Evolutionary conservation across 2,888 invertebrate genomes (phyloP).

Genomic region (Ichneumon xanthorius): DNA sequence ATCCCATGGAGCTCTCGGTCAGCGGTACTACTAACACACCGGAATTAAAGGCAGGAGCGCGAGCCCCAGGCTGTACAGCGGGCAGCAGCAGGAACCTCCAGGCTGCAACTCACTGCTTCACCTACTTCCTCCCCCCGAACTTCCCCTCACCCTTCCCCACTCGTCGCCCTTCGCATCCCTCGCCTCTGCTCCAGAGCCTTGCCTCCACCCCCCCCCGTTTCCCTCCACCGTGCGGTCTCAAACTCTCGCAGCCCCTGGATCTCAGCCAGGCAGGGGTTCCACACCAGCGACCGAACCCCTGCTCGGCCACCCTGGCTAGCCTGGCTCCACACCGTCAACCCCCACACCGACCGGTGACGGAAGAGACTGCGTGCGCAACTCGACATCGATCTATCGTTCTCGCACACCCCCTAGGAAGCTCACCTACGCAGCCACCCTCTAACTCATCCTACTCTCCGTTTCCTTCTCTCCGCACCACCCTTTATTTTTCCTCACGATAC

Average conservation of each 20-base stretch:
- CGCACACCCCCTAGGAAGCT: conserved; percentile 52
- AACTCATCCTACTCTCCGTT: conserved; percentile 26
- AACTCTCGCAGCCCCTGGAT: conserved; percentile 64
- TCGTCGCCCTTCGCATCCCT: conserved; percentile 13
- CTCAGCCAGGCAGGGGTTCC: conserved; percentile 63
- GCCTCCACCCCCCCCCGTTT: neutral
- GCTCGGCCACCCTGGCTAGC: conserved; percentile 64
- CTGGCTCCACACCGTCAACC: conserved; percentile 70
- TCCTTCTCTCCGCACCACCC: neutral
- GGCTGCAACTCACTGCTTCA: conserved; percentile 31
- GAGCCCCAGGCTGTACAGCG: conserved; percentile 25
- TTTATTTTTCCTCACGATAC: neutral
- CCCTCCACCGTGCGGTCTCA: conserved; percentile 36
- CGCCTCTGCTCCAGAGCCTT: neutral
- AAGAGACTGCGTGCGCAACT: conserved; percentile 79
- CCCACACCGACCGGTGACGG: conserved; percentile 72
- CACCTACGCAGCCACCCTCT: conserved; percentile 46
- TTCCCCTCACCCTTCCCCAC: neutral
- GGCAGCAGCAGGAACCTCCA: conserved; percentile 17
- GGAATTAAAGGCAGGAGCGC: conserved; percentile 15
- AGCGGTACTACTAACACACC: neutral
- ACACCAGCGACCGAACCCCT: conserved; percentile 63
- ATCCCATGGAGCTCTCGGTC: neutral
- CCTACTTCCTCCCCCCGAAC: neutral
- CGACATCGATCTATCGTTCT: conserved; percentile 78